These are phyloP conservation scores for Pentalonia nigronervosa DNA, from an alignment of 1,140 invertebrate species.

Conservation along the genomic window DNA sequence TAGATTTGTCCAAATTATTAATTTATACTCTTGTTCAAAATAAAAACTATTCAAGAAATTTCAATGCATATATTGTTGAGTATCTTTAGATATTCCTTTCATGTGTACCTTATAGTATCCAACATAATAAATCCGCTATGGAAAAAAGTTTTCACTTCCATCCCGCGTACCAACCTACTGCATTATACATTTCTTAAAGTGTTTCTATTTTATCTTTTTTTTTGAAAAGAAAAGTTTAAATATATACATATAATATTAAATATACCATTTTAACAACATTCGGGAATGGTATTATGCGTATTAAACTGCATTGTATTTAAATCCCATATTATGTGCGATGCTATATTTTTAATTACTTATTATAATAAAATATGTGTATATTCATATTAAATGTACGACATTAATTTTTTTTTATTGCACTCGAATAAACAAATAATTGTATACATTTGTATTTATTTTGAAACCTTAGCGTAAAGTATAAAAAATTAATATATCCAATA, in stretches of 20 bases:
- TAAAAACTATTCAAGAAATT: not conserved
- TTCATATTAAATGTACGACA: not conserved
- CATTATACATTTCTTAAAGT: conserved; percentile 14
- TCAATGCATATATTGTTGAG: not conserved
- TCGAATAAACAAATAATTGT: not conserved
- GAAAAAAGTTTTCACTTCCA: not conserved
- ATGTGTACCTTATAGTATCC: not conserved
- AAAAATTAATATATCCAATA: not conserved
- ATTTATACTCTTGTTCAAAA: not conserved
- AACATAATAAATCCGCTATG: not conserved
- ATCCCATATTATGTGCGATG: not conserved
- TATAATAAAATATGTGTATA: not conserved
- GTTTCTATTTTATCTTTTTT: not conserved
- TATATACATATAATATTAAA: not conserved
- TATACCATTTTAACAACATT: not conserved
- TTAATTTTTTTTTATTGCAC: not conserved
- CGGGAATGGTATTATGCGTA: not conserved
- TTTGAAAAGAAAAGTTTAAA: not conserved
- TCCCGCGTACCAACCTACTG: not conserved
- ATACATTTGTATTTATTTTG: not conserved
- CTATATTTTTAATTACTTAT: not conserved
- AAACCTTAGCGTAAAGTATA: not conserved
- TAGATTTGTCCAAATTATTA: not conserved
- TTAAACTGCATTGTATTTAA: not conserved
- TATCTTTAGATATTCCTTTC: conserved; percentile 9